These are phyloP conservation scores for Nannospalax galili DNA, from an alignment of 2,113 vertebrate genomes.

Conservation along the genomic window DNA sequence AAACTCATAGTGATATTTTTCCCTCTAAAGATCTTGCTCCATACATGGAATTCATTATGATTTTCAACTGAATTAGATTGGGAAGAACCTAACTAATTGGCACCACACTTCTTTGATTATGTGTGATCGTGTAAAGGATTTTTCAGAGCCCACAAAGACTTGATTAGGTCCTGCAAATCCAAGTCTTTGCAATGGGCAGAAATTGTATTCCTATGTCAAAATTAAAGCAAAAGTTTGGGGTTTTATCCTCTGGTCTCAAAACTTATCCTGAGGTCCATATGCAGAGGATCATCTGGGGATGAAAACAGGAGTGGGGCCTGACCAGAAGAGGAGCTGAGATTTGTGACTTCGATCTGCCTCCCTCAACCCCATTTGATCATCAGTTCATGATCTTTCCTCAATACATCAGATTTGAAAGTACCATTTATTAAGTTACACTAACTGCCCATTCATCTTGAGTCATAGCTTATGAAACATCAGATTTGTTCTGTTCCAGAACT, in stretches of 20 bases:
- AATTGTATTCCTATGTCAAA: not conserved
- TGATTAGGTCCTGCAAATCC: not conserved
- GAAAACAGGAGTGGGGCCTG: not conserved
- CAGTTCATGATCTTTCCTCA: not conserved
- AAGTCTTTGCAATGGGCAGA: not conserved
- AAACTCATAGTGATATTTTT: not conserved
- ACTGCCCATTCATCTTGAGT: slow-evolving; percentile 5
- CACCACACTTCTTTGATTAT: not conserved
- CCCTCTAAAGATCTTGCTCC: not conserved
- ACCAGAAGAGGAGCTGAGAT: not conserved
- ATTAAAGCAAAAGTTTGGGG: not conserved
- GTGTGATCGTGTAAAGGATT: not conserved
- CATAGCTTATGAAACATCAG: not conserved
- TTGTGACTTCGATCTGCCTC: not conserved
- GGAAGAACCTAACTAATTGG: not conserved
- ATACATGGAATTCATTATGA: not conserved
- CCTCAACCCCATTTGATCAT: not conserved
- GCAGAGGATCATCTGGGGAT: not conserved
- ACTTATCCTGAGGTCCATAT: not conserved
- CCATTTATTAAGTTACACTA: slow-evolving; percentile 21
- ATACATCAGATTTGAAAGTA: not conserved
- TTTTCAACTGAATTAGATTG: not conserved
- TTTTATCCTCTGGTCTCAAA: not conserved
- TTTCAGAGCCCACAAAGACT: not conserved
- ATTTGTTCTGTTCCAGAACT: not conserved